Evolutionary conservation across 2,888 invertebrate genomes (phyloP), one percentile per base, ranked within the genome.

Genomic region (Uloborus plumipes): DNA sequence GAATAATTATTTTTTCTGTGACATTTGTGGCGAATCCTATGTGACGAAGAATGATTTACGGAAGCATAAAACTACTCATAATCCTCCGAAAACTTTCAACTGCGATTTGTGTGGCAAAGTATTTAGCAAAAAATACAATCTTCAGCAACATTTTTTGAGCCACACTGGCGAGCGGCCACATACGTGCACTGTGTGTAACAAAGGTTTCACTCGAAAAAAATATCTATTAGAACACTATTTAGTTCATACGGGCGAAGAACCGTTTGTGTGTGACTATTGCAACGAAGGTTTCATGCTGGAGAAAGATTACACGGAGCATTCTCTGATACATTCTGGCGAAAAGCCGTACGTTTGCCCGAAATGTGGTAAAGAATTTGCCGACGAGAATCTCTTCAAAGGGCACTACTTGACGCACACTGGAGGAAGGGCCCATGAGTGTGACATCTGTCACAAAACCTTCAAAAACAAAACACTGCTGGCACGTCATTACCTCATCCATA

Each of bases 31-130:
- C 7, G 80, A 80, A 26, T 73, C 59, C 39, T 80, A 64, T 16
- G 55, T 49, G 16, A 20, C 74, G 1, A 80, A 80, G 49, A 69
- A 64, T 58, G 80, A 80, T 22, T 53, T 80, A 14, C 20, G 80
- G 16, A 80, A 80, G n/a, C 80, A 80, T 18, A 80, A 74, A 20
- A 74, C 80, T 1, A n/a, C 80, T n/a, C 80, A 80, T 39, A 80
- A 74, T 58, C 74, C 80, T 13, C 80, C 80, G 11, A 80, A 80
- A 50, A 20, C 67, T 11, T 80, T 80, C 39, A 58, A 39, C 20
- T 80, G 80, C 47, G 74, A 80, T 18, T 9, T 73, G 49, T 80
- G 80, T 51, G 15, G 11, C 16, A 80, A 80, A 65, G 65, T 74
- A 13, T 80, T 80, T 26, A 47, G 69, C 11, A 80, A 80, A 50